Conservation (phyloP, 2,113 vertebrate species). For the Pionites leucogaster region DNA sequence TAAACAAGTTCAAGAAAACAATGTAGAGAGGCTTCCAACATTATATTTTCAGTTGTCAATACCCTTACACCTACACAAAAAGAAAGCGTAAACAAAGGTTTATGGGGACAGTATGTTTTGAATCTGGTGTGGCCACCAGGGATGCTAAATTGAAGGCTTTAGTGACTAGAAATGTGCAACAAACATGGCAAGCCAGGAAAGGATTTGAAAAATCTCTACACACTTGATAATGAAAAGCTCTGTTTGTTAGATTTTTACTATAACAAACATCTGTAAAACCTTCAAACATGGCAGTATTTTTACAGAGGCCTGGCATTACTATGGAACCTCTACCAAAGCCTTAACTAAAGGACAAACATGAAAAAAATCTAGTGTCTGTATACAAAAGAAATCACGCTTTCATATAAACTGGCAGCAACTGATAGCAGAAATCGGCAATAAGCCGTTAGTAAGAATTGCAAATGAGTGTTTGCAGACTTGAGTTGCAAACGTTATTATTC, state of each 20-base stretch:
- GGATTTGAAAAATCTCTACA: background rate
- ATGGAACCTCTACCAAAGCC: background rate
- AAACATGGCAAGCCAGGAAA: background rate
- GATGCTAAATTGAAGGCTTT: background rate
- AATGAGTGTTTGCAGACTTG: background rate
- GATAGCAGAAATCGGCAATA: background rate
- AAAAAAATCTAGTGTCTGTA: background rate
- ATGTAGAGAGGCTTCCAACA: background rate
- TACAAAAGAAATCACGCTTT: background rate
- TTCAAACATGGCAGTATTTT: background rate
- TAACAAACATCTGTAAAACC: background rate
- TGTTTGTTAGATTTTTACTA: background rate
- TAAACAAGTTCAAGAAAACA: background rate
- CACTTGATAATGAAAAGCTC: background rate
- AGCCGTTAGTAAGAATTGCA: background rate
- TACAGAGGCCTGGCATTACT: background rate
- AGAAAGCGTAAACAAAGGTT: background rate
- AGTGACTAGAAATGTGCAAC: background rate
- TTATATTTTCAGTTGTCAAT: background rate
- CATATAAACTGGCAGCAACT: background rate
- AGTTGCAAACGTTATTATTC: background rate
- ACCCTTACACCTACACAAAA: background rate
- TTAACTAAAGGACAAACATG: background rate
- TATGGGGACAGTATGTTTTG: background rate
- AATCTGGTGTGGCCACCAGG: background rate